Base-by-base conservation (phyloP, 1,140 invertebrate genomes). In the Bactericera cockerelli region DNA sequence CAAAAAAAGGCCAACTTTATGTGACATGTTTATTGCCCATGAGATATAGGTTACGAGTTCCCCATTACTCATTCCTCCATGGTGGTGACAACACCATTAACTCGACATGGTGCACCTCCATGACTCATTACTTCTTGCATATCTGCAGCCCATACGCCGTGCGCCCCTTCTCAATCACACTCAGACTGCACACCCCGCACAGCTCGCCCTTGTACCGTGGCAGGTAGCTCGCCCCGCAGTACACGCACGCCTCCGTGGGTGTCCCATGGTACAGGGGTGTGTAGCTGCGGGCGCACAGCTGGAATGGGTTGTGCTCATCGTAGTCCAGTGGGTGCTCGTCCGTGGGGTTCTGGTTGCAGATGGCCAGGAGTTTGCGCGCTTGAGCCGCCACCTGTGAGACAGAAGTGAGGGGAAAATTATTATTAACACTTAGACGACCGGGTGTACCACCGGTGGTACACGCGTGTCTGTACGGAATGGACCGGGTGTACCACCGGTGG, bases 271-370 rank as follows among this genome's bases (percentile, higher is more conserved):
- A 99, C 58, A 99, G 92, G 0, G 96, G 95, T 24, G 83, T 86
- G 72, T 89, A 99, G 8, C 84, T 86, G 21, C 83, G 80, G 0
- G 86, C 93, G 74, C 97, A 99, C 14, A 99, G 77, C 49, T 82
- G 82, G 71, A 99, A 99, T 2, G 97, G 97, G 77, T 99, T 99
- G 69, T 97, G 93, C 69, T 98, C 92, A 69, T 99, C 96, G 70
- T 99, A 99, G 1, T 82, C 75, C 55, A 98, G 69, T 4, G n/a
- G 6, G 65, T 95, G 82, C 70, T 93, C 89, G 71, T 98, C 93
- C 0, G 81, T 79, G 2, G 85, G 85, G 67, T 87, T 95, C 56
- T 91, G 90, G 67, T 98, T 93, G 69, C 93, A 97, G 0, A 88
- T 92, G 73, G 89, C 86, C 10, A 99, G 74, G 55, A 99, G 88